Conservation (phyloP, 2,113 vertebrate genomes). For the Brachyistius frenatus region DNA sequence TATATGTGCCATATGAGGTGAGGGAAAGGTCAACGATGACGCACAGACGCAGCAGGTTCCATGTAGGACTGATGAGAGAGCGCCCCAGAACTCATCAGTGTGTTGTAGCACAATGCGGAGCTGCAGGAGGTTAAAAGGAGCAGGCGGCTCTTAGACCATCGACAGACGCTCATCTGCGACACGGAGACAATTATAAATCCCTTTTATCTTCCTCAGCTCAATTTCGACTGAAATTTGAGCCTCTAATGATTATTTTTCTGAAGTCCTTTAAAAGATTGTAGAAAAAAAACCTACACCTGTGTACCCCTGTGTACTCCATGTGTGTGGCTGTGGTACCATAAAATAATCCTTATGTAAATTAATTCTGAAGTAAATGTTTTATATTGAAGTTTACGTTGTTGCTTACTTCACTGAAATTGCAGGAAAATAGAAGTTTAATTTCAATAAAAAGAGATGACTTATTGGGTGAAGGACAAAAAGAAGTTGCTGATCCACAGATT, state of each 20-base stretch:
- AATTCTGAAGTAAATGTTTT: neutral
- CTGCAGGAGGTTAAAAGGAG: constrained; percentile 27
- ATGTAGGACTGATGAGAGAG: constrained; percentile 25
- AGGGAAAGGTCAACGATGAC: constrained; percentile 66
- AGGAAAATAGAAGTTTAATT: neutral
- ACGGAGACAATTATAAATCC: constrained; percentile 32
- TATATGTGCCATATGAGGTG: neutral
- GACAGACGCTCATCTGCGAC: constrained; percentile 32
- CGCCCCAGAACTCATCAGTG: constrained; percentile 7
- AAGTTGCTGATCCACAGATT: neutral
- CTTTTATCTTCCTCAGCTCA: constrained; percentile 45
- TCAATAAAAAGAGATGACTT: neutral
- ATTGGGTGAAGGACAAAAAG: neutral
- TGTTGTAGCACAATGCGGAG: constrained; percentile 31
- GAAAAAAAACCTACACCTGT: constrained; percentile 32
- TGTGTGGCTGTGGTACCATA: neutral
- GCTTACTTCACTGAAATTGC: neutral
- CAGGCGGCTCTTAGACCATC: constrained; percentile 10
- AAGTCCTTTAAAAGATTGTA: constrained; percentile 21
- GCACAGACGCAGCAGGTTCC: constrained; percentile 51
- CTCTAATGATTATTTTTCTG: constrained; percentile 7
- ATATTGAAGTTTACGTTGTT: neutral
- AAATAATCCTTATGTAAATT: neutral
- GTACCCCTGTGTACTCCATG: neutral
- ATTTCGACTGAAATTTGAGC: constrained; percentile 21